These are phyloP conservation scores for Tupaia chinensis DNA, from an alignment of 2,113 vertebrate genomes.

Conservation along the genomic window DNA sequence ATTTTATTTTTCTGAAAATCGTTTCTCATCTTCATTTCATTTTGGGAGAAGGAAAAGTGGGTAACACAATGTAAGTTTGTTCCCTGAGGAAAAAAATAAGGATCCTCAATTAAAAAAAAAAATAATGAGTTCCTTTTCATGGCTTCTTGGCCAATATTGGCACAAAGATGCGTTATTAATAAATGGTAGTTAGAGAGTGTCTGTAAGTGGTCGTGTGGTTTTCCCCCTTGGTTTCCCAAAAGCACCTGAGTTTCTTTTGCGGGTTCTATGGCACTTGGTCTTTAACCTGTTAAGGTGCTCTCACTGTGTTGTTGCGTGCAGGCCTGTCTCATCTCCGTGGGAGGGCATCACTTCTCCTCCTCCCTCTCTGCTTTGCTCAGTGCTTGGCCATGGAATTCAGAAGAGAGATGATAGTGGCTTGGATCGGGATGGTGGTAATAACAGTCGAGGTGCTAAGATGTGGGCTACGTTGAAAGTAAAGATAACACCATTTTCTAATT, in stretches of 20 bases:
- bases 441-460: background rate
- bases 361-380: background rate
- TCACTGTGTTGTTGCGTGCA: accelerated
- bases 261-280: background rate
- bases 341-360: background rate
- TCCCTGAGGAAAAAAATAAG: background rate
- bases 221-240: background rate
- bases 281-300: background rate
- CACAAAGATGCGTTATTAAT: background rate
- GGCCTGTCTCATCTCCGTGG: no score
- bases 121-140: background rate
- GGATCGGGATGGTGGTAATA: background rate
- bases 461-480: background rate
- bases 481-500: background rate
- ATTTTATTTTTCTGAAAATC: background rate
- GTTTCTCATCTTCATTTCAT: background rate
- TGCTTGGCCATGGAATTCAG: background rate
- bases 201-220: background rate
- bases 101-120: background rate
- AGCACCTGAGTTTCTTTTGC: background rate
- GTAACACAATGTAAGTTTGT: background rate
- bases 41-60: background rate
- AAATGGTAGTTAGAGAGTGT: background rate
- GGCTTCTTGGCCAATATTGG: background rate
- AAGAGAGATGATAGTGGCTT: background rate